phyloP scores from a whole-genome alignment of 2,113 vertebrate species.

The Ivindomyrus marchei region DNA sequence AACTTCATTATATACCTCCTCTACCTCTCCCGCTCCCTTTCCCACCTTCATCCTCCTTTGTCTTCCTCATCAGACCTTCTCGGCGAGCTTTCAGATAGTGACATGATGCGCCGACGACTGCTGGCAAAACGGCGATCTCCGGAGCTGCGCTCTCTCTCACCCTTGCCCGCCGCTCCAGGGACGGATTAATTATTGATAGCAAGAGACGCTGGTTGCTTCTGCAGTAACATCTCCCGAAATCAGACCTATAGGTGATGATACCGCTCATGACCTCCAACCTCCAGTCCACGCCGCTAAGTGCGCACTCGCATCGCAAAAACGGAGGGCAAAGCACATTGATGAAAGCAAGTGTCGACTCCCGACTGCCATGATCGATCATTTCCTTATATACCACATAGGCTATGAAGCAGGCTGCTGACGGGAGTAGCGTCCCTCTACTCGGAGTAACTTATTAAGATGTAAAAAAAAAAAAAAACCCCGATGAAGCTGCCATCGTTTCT shows the following conservation, averaged over 20 bases:
- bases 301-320: constrained; percentile 30
- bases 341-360: constrained; percentile 23
- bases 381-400: constrained; percentile 17
- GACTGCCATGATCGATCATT: constrained; percentile 1
- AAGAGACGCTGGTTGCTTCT: constrained; percentile 32
- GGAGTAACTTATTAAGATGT: constrained; percentile 17
- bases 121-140: constrained; percentile 50
- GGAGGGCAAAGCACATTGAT: neutral
- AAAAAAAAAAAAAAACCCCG: constrained; percentile 10
- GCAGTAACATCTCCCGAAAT: constrained; percentile 39
- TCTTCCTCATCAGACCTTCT: constrained; percentile 65
- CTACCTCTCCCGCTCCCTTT: constrained; percentile 65
- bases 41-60: constrained; percentile 75
- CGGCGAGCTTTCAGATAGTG: constrained; percentile 55
- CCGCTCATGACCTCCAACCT: constrained; percentile 45
- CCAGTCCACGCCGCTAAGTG: constrained; percentile 52
- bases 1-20: constrained; percentile 91
- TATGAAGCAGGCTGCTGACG: constrained; percentile 4
- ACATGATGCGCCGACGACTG: constrained; percentile 60
- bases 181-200: constrained; percentile 61
- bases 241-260: constrained; percentile 35
- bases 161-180: constrained; percentile 55
- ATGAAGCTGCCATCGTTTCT: constrained; percentile 16
- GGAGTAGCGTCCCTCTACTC: constrained; percentile 13
- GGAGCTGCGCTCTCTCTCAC: constrained; percentile 33